Evolutionary conservation across 2,888 invertebrate species (phyloP).

Genomic region (Ormyrus pomaceus): DNA sequence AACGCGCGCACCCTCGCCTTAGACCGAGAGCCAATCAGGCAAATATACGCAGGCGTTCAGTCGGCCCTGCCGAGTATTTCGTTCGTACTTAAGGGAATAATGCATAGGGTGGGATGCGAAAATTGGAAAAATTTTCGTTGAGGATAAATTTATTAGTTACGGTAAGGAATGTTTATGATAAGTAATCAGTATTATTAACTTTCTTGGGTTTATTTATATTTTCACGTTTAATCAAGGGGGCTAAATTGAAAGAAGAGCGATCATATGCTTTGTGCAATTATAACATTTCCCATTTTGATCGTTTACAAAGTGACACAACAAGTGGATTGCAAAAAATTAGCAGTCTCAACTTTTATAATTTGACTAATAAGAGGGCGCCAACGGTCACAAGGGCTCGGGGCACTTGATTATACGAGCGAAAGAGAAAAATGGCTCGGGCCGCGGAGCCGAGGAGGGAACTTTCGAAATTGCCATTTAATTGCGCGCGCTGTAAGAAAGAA

Average conservation of each 20-base stretch:
- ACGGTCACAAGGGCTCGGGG: background rate
- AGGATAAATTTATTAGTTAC: no score
- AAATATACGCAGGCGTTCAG: background rate
- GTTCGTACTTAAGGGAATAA: no score
- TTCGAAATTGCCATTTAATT: constrained; percentile 29
- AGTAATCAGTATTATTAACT: no score
- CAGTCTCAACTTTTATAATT: constrained; percentile 21
- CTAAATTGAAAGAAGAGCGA: no score
- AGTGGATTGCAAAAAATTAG: constrained; percentile 21
- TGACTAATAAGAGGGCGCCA: constrained; percentile 1
- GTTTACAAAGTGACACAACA: background rate
- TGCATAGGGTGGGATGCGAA: no score
- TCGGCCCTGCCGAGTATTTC: background rate
- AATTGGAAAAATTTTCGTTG: no score
- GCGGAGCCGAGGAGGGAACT: constrained; percentile 1
- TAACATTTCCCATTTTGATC: background rate
- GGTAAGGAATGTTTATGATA: no score
- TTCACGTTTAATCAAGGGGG: no score
- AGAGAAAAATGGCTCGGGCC: background rate
- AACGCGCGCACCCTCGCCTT: background rate
- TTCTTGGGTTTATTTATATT: no score
- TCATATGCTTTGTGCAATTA: no score
- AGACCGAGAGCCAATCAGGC: background rate
- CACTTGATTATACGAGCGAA: constrained; percentile 5
- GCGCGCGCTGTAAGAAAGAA: background rate